Percentiles rank a stretch among this genome's conserved stretches.
phyloP scores from a whole-genome alignment of 2,888 invertebrate species.

The Sclerodermus sp. region DNA sequence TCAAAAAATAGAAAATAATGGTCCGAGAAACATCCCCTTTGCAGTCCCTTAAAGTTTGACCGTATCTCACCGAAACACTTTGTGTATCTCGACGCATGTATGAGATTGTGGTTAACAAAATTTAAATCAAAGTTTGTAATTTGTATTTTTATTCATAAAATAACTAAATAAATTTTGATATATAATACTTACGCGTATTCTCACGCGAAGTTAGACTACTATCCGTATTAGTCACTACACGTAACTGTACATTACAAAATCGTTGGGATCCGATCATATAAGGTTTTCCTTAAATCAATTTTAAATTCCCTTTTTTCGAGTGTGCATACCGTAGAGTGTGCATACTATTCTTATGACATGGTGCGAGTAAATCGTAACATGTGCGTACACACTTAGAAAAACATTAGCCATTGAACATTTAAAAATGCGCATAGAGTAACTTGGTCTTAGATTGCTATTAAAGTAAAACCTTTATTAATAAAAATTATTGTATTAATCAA shows the following conservation, averaged over 20 bases:
- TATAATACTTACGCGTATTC: conserved; percentile 41
- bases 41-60: no score
- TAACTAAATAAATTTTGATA: conserved; percentile 48
- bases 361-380: conserved; percentile 20
- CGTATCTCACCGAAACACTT: no score
- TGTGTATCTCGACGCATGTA: no score
- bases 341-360: conserved; percentile 4
- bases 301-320: conserved; percentile 1
- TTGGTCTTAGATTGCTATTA: no score
- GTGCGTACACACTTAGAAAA: conserved; percentile 13
- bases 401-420: conserved; percentile 7
- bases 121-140: conserved; percentile 13
- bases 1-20: no score
- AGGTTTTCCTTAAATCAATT: conserved; percentile 3
- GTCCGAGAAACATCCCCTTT: no score
- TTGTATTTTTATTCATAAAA: conserved; percentile 44
- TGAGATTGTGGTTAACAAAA: no score
- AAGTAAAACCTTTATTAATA: no score
- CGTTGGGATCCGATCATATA: conserved; percentile 37
- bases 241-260: conserved; percentile 40
- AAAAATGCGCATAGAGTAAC: no score
- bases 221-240: conserved; percentile 24
- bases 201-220: conserved; percentile 29
- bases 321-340: conserved; percentile 6
- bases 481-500: no score